Base-by-base conservation (phyloP, 2,797 vertebrate species). In the Chiloscyllium punctatum region DNA sequence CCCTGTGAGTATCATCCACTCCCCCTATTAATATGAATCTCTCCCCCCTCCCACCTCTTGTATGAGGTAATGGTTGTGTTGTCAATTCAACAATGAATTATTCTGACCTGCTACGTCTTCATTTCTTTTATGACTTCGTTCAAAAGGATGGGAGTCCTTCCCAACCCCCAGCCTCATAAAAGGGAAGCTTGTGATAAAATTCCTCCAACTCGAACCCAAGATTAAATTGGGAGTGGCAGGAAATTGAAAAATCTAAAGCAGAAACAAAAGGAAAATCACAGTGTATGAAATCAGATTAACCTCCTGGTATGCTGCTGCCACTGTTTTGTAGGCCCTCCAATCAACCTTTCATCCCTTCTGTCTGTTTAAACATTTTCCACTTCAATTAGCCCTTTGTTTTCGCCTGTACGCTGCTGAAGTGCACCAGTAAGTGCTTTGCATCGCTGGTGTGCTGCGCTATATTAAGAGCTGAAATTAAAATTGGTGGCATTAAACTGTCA, bases 401-500 rank as follows among this genome's bases (percentile, higher is more conserved):
- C 69, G 48, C 69, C 71, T 57, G 94, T 53, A 33, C 1, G 42
- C 15, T 74, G 18, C 69, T 69, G 42, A 72, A 95, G 71, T 95
- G 94, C 94, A 11, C 53, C 74, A 95, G 72, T 95, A 77, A 95
- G 37, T 95, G 72, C 94, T 95, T 95, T 95, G 48, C 71, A 72
- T 95, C 48, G 7, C 51, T 53, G 57, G 48, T 53, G 27, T 51
- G 3, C 30, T 66, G 3, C 7, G 53, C 57, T 33, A n/a, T 33
- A n/a, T 57, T 66, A 33, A 66, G 94, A 95, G 69, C 42, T 77
- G 94, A 23, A 95, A 95, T 77, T 33, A 57, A 95, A 95, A 95
- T 95, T 77, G 94, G 94, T 95, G 71, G 71, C 94, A 74, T 95
- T 95, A 95, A 95, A 51, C 94, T 95, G 71, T 95, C 71, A 94